Percentiles rank a stretch among this genome's conserved stretches.
These are phyloP conservation scores for Schizopygopsis pylzovi DNA, from an alignment of 2,797 vertebrate species.

Conservation along the genomic window DNA sequence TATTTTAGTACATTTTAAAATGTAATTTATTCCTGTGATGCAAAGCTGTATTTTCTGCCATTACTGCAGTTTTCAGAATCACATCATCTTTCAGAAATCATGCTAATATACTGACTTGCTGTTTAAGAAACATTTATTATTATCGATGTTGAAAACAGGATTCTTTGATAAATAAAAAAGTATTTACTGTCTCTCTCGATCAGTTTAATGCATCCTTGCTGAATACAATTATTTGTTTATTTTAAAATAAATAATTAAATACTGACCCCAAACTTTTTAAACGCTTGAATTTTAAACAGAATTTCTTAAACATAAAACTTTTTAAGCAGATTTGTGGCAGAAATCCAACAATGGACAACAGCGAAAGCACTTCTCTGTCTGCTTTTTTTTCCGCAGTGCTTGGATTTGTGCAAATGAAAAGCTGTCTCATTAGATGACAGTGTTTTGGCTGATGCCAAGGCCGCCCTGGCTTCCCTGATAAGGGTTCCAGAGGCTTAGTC, in stretches of 20 bases:
- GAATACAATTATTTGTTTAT: not conserved
- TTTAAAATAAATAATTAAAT: not conserved
- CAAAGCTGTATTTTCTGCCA: no score
- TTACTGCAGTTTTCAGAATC: no score
- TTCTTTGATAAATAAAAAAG: not conserved
- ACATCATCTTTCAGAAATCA: no score
- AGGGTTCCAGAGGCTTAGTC: slow-evolving; percentile 55
- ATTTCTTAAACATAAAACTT: not conserved
- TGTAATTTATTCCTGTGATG: no score
- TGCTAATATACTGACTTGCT: no score
- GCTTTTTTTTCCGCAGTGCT: not conserved
- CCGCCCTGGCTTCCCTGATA: slow-evolving; percentile 39
- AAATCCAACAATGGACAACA: not conserved
- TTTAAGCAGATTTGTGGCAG: not conserved
- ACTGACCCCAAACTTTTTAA: not conserved
- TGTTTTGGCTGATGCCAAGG: slow-evolving; percentile 25
- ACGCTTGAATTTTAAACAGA: not conserved
- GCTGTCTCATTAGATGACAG: slow-evolving; percentile 27
- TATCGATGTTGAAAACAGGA: not conserved
- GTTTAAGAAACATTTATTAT: no score
- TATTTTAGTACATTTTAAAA: no score
- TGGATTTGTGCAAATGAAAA: slow-evolving; percentile 25
- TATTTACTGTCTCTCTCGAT: no score
- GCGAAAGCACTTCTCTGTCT: not conserved
- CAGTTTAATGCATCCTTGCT: not conserved